Evolutionary conservation across 2,797 vertebrate genomes (phyloP), one percentile per base, ranked within the genome.

Genomic region (Coregonus suidteri): DNA sequence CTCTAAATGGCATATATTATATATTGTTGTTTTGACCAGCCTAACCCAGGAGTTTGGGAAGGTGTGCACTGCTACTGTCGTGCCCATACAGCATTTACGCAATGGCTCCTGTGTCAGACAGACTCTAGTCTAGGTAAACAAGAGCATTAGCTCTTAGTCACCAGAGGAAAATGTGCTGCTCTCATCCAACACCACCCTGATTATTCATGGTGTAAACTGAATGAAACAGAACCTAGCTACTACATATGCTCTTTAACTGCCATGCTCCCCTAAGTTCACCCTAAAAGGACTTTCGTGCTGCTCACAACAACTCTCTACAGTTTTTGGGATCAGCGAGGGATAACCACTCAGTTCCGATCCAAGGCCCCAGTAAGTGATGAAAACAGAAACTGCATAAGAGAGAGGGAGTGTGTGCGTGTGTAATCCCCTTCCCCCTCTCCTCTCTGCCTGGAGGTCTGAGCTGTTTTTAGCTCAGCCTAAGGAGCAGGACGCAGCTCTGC

Each of bases 401-500:
- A 47, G 73, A 41, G 73, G 20, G 73, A 37, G 41, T 41, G 41
- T 41, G 41, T 41, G 9, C 2, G 73, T 65, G 54, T 18, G 20
- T 64, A 34, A 64, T 20, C 6, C 30, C 54, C 56, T 59, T 69
- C 16, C 62, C 34, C 14, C 4, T 53, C 47, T 25, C 35, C 47
- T 76, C 79, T 88, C 77, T 73, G 77, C 81, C 41, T 15, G 35
- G 41, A 83, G 85, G 79, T 75, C 74, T 75, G 77, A 76, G 80
- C 83, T 88, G 84, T 88, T 90, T 90, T 88, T 87, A 90, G 86
- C 76, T 81, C 74, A 74, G 75, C 82, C 85, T 79, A 71, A 79
- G 78, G 81, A 86, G 73, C 79, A 65, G 78, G 80, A 64, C n/a
- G 75, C 81, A 75, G 6, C 70, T 77, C 68, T 25, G 34, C 78